Evolutionary conservation across 2,797 vertebrate species (phyloP), one percentile per base, ranked within the genome.

Genomic region (Heliangelus exortis): DNA sequence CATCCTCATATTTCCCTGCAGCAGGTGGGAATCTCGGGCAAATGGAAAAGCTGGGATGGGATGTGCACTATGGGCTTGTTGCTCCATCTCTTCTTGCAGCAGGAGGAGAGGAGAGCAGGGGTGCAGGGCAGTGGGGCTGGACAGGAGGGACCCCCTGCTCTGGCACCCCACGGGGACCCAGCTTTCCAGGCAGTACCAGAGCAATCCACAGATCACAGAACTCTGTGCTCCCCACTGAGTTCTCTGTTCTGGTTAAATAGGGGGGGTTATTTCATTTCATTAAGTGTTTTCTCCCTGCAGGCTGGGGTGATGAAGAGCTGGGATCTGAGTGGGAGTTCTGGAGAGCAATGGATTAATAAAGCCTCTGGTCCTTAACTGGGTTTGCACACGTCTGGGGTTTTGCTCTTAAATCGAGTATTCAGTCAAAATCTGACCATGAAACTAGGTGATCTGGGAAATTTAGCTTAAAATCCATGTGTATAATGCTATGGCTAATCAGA

Each of bases 341-440:
- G 89, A 41, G 39, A 91, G 84, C 91, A 54, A 57, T 43, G 82
- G 82, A 68, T 95, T 94, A 96, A 91, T 62, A 91, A 91, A 95
- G 47, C 63, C 77, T 48, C 54, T 48, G 66, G 55, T 61, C 65
- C 84, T 92, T 94, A 93, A 91, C 78, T 69, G 63, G 15, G 63
- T 87, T 93, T 89, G 66, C 85, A 81, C 90, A 86, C 57, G 67
- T 89, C 80, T 87, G 66, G 72, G 73, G 34, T 90, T 96, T 91
- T 92, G 71, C 89, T 84, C 78, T 93, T 79, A 87, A 85, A 83
- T 91, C 80, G 67, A 84, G 67, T 95, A 92, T 92, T 95, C 87
- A 96, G 82, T 90, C 39, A 55, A 96, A 96, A 91, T 90, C 93
- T 76, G 81, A 88, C 82, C 95, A 59, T 96, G 93, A 95, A 96